phyloP scores from a whole-genome alignment of 2,888 invertebrate genomes.

The Dicyrtoma fusca region DNA sequence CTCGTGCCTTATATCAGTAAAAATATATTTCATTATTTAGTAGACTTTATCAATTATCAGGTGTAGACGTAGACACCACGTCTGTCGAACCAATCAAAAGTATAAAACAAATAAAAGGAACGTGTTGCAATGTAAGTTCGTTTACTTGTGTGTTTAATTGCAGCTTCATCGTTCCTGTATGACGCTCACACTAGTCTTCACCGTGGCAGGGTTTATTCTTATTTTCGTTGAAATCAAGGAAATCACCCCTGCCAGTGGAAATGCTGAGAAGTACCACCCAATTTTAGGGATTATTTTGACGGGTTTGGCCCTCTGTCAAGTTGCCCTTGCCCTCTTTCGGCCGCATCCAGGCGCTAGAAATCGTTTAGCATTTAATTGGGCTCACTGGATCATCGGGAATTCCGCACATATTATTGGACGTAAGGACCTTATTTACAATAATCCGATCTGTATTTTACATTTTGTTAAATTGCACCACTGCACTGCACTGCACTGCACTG shows the following conservation, averaged over 20 bases:
- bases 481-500: neutral
- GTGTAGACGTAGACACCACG: too few species aligned
- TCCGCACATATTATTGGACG: slow-evolving; percentile 83
- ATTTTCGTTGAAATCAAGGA: slow-evolving; percentile 80
- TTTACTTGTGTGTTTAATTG: too few species aligned
- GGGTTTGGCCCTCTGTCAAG: slow-evolving; percentile 79
- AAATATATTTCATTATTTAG: too few species aligned
- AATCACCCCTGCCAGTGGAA: slow-evolving; percentile 59
- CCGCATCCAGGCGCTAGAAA: slow-evolving; percentile 81
- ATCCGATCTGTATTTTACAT: too few species aligned
- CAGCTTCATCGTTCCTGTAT: slow-evolving; percentile 87
- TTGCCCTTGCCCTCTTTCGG: slow-evolving; percentile 82
- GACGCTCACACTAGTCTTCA: slow-evolving; percentile 78
- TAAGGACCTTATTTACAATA: too few species aligned
- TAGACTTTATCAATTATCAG: too few species aligned
- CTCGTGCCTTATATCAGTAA: too few species aligned
- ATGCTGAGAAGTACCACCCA: slow-evolving; percentile 41
- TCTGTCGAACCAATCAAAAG: too few species aligned
- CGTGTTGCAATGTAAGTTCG: too few species aligned
- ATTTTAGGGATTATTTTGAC: slow-evolving; percentile 79
- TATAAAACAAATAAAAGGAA: too few species aligned
- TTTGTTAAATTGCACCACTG: too few species aligned
- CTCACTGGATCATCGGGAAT: slow-evolving; percentile 87
- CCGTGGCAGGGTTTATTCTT: slow-evolving; percentile 75
- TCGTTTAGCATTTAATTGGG: slow-evolving; percentile 86